These are phyloP conservation scores for Gymnogyps californianus DNA, from an alignment of 2,113 vertebrate genomes.

Conservation along the genomic window DNA sequence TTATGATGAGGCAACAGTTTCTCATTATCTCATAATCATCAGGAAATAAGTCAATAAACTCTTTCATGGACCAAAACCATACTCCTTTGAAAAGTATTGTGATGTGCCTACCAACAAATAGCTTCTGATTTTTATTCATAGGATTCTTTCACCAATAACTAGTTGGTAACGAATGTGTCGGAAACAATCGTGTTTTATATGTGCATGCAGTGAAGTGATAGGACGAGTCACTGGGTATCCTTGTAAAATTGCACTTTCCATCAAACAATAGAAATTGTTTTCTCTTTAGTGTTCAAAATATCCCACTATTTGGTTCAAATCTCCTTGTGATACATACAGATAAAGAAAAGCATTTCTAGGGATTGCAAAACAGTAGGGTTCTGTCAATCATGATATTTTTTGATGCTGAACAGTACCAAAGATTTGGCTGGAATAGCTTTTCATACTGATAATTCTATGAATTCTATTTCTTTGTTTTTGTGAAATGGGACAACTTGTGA, in stretches of 20 bases:
- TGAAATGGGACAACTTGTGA: background rate
- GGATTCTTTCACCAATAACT: conserved; percentile 76
- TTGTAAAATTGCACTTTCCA: conserved; percentile 64
- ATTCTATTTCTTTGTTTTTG: conserved; percentile 23
- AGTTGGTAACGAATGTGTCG: conserved; percentile 70
- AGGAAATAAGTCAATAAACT: conserved; percentile 76
- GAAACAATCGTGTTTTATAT: conserved; percentile 71
- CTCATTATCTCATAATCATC: conserved; percentile 20
- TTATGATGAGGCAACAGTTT: background rate
- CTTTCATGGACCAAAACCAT: conserved; percentile 72
- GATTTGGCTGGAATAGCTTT: background rate
- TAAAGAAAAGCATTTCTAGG: conserved; percentile 42
- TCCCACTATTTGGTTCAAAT: conserved; percentile 46
- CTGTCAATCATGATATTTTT: conserved; percentile 57
- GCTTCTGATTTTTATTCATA: conserved; percentile 83
- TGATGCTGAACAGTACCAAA: conserved; percentile 28
- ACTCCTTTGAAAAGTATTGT: conserved; percentile 43
- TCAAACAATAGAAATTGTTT: conserved; percentile 63
- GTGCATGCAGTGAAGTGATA: conserved; percentile 41
- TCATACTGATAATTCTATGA: conserved; percentile 30
- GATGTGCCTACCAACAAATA: conserved; percentile 70
- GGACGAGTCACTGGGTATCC: conserved; percentile 37
- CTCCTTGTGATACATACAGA: conserved; percentile 43
- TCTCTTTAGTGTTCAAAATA: conserved; percentile 53
- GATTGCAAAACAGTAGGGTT: conserved; percentile 57